Evolutionary conservation across 2,797 vertebrate species (phyloP), one percentile per base, ranked within the genome.

Genomic region (Microctenopoma stevenorrisi): DNA sequence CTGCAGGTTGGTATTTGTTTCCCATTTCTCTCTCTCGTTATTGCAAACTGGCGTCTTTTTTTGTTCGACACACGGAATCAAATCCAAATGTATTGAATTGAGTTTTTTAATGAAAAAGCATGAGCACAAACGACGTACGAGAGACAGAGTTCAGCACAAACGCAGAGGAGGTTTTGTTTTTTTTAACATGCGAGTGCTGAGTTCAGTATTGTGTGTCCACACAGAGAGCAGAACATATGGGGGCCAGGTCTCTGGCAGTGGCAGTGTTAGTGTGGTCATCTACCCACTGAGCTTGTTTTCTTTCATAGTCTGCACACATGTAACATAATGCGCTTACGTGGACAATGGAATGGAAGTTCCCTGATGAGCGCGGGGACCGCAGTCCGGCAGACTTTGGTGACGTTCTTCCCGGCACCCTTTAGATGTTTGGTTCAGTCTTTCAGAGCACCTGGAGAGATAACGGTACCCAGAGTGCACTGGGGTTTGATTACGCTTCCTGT

Each of bases 301-400:
- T 62, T 84, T 59, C 72, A 57, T 64, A 28, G 60, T 76, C 68
- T 79, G 74, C 42, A 48, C 58, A 85, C 83, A 65, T 83, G 70
- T 79, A 89, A 87, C 87, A 83, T 78, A 81, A 81, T 68, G 85
- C 82, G 63, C 48, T 47, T 5, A 14, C 7, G 15, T 16, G 80
- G 82, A 92, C 89, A 90, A 91, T 90, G 69, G 88, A 64, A 70
- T 89, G 89, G 88, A 91, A 91, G 89, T 90, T 78, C 90, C 89
- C 89, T 15, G 85, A 86, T 78, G 88, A 81, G 86, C 65, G 68
- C 18, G 35, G 87, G 76, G 86, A 86, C 81, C 58, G 47, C 63
- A 62, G 69, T 49, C 61, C 80, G 63, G 69, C 47, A 3, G 49
- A 77, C 80, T 76, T 70, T 28, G 4, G 26, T 68, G 64, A 72